Evolutionary conservation across 2,797 vertebrate species (phyloP), one percentile per base, ranked within the genome.

Genomic region (Coilia nasus): DNA sequence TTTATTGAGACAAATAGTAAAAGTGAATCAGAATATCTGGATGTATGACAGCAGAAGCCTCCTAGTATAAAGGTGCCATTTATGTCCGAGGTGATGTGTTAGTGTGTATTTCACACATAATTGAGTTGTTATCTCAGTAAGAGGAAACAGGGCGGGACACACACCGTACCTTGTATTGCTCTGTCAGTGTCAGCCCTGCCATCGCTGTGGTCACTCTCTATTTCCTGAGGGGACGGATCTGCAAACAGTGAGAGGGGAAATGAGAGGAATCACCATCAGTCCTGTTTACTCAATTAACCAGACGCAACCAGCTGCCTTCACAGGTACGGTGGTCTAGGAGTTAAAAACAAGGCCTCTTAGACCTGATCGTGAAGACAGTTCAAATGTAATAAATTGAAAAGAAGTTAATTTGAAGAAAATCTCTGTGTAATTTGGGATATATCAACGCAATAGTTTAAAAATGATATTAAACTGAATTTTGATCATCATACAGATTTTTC

Each of bases 191-290:
- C 97, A 95, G 96, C 96, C 96, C 96, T 96, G 92, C 96, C 94
- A 94, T 96, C 93, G 90, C 95, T 97, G 95, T 97, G 96, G 96
- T 96, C 97, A 95, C 95, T 96, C 92, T 99, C 97, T 94, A 95
- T 95, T 94, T 98, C 97, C 95, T 97, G 97, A 96, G 96, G 97
- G 96, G 97, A 94, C 91, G 97, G 95, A 88, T 99, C 98, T 97
- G 96, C 60, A 87, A 83, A 84, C 15, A 83, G 67, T 25, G 82
- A 85, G 47, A 90, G 88, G 21, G 19, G 57, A 59, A 21, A 78
- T 31, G 9, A 35, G 14, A 75, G 9, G 2, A 78, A 44, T 5
- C 28, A 78, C 17, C 71, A 78, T 41, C 31, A 21, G 17, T 44
- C 7, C 14, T 41, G 6, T 15, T 75, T 6, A 75, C 67, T 75